Evolutionary conservation across 2,797 vertebrate species (phyloP).

Genomic region (Anguilla pacifica): DNA sequence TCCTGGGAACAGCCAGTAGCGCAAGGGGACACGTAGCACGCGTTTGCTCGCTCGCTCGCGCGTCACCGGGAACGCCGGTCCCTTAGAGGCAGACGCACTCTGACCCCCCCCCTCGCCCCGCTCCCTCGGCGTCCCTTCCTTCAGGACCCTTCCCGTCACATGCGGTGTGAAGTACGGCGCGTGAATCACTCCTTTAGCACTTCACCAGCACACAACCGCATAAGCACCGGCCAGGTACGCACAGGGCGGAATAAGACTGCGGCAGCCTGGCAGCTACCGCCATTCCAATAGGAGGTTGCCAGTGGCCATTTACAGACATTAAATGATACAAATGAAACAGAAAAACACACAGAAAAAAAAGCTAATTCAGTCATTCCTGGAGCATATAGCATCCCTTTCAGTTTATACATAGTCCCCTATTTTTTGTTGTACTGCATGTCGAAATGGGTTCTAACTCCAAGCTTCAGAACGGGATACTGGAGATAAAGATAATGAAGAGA

Average conservation of each 20-base stretch:
- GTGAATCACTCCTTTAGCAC: background rate
- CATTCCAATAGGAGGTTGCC: background rate
- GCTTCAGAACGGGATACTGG: background rate
- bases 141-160: background rate
- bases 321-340: background rate
- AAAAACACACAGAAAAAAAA: background rate
- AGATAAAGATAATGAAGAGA: background rate
- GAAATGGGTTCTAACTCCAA: too few relatives aligned
- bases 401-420: background rate
- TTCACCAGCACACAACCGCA: background rate
- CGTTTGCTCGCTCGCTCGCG: background rate
- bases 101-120: background rate
- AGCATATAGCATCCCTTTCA: background rate
- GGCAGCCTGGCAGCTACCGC: background rate
- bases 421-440: background rate
- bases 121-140: background rate
- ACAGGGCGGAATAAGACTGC: background rate
- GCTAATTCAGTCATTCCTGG: background rate
- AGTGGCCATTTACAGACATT: background rate
- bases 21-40: background rate
- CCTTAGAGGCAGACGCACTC: background rate
- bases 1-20: background rate
- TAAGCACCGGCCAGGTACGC: background rate
- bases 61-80: background rate
- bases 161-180: background rate